phyloP scores from a whole-genome alignment of 64 coral and sea anemone genomes.

The Actinia equina region DNA sequence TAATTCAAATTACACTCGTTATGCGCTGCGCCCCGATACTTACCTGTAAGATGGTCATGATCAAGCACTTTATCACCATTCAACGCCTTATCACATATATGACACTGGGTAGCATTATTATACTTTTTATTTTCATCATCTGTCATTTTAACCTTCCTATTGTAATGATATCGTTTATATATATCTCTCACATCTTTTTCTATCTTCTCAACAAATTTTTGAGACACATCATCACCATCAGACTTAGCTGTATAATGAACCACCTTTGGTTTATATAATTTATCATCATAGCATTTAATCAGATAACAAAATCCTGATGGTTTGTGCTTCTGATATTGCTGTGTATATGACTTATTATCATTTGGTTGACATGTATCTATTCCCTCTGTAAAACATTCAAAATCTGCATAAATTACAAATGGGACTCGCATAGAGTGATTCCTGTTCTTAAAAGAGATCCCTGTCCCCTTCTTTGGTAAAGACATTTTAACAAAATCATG shows the following conservation, averaged over 20 bases:
- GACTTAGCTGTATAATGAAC: not conserved
- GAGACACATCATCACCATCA: not conserved
- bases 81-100: conserved; percentile 16
- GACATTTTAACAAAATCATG: not conserved
- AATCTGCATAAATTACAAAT: conserved; percentile 37
- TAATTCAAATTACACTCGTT: conserved; percentile 20
- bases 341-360: conserved; percentile 8
- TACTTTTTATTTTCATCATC: not conserved
- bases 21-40: conserved; percentile 36
- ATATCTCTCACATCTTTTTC: not conserved
- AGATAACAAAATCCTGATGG: conserved; percentile 25
- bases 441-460: not conserved
- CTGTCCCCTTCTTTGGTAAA: not conserved
- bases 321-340: conserved; percentile 36
- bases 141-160: not conserved
- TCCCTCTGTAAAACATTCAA: conserved; percentile 8
- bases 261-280: not conserved
- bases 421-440: not conserved
- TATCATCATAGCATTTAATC: conserved; percentile 47
- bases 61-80: conserved; percentile 8
- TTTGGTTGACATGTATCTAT: not conserved
- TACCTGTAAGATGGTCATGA: conserved; percentile 26
- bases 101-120: conserved; percentile 10
- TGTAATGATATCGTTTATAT: not conserved
- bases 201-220: not conserved